These are phyloP conservation scores for Riptortus pedestris DNA, from an alignment of 1,140 invertebrate species.

Conservation along the genomic window DNA sequence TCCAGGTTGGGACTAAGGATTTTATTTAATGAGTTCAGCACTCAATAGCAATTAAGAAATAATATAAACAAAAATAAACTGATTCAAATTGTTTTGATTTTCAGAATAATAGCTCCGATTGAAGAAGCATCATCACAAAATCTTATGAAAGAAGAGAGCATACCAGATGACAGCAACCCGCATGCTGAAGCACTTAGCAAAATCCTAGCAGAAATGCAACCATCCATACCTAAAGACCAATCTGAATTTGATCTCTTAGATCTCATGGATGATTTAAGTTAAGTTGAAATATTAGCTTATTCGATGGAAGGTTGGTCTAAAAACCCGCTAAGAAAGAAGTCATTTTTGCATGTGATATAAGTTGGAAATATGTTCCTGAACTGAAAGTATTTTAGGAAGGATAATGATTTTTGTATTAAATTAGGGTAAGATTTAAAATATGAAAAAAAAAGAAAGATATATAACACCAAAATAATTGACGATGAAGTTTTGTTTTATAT, in stretches of 20 bases:
- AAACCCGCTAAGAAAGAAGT: too few species aligned
- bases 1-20: too few species aligned
- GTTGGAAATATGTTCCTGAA: neutral
- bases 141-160: neutral
- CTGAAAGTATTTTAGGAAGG: neutral
- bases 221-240: slow-evolving; percentile 24
- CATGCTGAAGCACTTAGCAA: slow-evolving; percentile 24
- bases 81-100: too few species aligned
- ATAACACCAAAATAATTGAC: too few species aligned
- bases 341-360: neutral
- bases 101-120: too few species aligned
- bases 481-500: too few species aligned
- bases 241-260: slow-evolving; percentile 25
- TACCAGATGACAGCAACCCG: slow-evolving; percentile 3
- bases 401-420: too few species aligned
- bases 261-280: slow-evolving; percentile 24
- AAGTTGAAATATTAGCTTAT: neutral
- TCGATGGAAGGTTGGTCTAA: neutral
- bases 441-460: too few species aligned
- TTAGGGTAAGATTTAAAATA: too few species aligned
- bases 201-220: slow-evolving; percentile 25
- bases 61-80: too few species aligned
- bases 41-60: too few species aligned
- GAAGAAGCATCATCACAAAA: neutral
- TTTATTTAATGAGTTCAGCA: too few species aligned